Evolutionary conservation across 2,888 invertebrate genomes (phyloP), one percentile per base, ranked within the genome.

Genomic region (Lochmaea capreae): DNA sequence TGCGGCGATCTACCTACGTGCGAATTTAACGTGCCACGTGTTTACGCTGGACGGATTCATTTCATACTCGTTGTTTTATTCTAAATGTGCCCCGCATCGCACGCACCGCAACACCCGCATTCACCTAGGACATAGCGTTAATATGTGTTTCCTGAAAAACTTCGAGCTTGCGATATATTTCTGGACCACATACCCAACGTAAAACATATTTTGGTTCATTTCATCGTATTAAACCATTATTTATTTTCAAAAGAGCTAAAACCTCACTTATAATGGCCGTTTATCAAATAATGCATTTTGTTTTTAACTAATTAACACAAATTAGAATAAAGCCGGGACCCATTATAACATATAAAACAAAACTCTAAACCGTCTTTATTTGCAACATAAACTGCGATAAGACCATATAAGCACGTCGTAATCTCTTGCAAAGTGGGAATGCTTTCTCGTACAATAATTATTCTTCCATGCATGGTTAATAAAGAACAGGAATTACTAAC

Each of bases 371-470:
- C 57, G 22, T 58, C 57, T 58, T 22, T 58, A 26, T 58, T 58
- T 22, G 57, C 57, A 58, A 22, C 57, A 9, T 58, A 58, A 58
- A 58, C 57, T 58, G 57, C 18, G 57, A 58, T 58, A 58, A 58
- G 6, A 8, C 26, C 57, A 9, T 58, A 58, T 58, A 58, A 58
- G 57, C 57, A 16, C 57, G 12, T 11, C 22, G 57, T 58, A 58
- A 58, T 58, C 57, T 26, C 26, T 16, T 22, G 18, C 57, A 58
- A 58, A 58, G 57, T 58, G 57, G 57, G 3, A 58, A 49, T 14
- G 57, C 22, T 58, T 10, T n/a, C 49, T 49, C 49, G 1, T 49
- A 49, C 49, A 57, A n/a, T n/a, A n/a, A 8, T n/a, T 57, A 57
- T 57, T 57, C 22, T 12, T 12, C 22, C 22, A 22, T 57, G 22